Conservation (phyloP, 2,113 vertebrate genomes). For the Elephantulus edwardii region DNA sequence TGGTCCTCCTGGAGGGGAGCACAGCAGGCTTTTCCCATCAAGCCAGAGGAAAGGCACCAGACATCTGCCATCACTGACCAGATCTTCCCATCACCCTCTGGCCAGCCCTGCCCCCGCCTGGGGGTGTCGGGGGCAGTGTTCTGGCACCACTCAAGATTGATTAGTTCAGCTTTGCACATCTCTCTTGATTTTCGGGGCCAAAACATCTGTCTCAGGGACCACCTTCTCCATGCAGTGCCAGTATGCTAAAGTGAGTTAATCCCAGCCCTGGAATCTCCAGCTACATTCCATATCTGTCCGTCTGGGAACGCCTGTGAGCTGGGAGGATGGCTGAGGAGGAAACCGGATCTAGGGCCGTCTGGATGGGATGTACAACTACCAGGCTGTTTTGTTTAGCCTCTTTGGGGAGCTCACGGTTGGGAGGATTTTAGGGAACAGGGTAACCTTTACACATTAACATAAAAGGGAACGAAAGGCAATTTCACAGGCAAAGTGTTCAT, state of each 20-base stretch:
- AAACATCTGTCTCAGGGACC: constrained; percentile 81
- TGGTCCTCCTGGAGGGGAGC: no score
- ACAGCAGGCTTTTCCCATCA: background rate
- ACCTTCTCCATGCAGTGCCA: constrained; percentile 82
- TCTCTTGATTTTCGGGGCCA: constrained; percentile 80
- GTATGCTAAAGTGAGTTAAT: constrained; percentile 85
- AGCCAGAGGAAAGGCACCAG: background rate
- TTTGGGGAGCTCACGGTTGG: background rate
- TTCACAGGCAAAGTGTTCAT: background rate
- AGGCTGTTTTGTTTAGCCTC: background rate
- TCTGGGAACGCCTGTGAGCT: constrained; percentile 87
- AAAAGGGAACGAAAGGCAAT: background rate
- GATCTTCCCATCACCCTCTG: background rate
- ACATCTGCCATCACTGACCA: background rate
- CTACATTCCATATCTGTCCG: constrained; percentile 90
- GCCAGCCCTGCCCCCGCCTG: constrained; percentile 60
- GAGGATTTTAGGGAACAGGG: background rate
- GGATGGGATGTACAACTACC: constrained; percentile 61
- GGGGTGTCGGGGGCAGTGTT: constrained; percentile 22
- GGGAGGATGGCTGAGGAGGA: constrained; percentile 80
- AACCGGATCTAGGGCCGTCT: constrained; percentile 78
- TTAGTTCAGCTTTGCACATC: constrained; percentile 79
- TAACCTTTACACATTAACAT: background rate
- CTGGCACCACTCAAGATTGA: constrained; percentile 73
- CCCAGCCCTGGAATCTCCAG: constrained; percentile 89